A percentile compares a stretch with the other conserved stretches of the same genome.
Evolutionary conservation across 2,797 vertebrate genomes (phyloP).

Genomic region (Hemibagrus guttatus): DNA sequence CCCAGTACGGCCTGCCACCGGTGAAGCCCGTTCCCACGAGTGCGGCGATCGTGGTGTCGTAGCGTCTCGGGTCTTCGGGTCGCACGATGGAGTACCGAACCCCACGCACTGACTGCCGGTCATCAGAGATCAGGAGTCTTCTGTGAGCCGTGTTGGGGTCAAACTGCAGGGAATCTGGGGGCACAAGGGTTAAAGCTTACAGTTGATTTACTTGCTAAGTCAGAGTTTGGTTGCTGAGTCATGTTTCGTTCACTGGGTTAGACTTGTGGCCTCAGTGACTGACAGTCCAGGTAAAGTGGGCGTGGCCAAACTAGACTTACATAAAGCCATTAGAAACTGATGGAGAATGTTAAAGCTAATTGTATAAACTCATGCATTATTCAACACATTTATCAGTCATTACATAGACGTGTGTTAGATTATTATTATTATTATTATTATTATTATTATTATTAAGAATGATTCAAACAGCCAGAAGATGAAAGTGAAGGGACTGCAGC

Average conservation of each 20-base stretch:
- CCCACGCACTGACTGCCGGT: conserved; percentile 33
- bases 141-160: conserved; percentile 62
- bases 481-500: not conserved
- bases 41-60: conserved; percentile 46
- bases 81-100: rapidly evolving
- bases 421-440: not conserved
- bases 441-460: too few species aligned
- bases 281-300: not conserved
- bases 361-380: not conserved
- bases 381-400: not conserved
- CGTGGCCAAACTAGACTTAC: not conserved
- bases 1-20: conserved; percentile 65
- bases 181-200: not conserved
- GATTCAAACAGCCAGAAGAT: not conserved
- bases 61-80: conserved; percentile 50
- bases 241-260: not conserved
- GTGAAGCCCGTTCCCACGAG: conserved; percentile 59
- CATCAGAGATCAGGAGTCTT: conserved; percentile 53
- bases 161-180: conserved; percentile 49
- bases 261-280: not conserved
- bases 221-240: not conserved
- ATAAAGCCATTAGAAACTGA: not conserved
- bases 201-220: not conserved
- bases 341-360: not conserved
- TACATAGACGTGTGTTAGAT: not conserved